Evolutionary conservation across 2,888 invertebrate genomes (phyloP).

Genomic region (Dicyrtomina minuta): DNA sequence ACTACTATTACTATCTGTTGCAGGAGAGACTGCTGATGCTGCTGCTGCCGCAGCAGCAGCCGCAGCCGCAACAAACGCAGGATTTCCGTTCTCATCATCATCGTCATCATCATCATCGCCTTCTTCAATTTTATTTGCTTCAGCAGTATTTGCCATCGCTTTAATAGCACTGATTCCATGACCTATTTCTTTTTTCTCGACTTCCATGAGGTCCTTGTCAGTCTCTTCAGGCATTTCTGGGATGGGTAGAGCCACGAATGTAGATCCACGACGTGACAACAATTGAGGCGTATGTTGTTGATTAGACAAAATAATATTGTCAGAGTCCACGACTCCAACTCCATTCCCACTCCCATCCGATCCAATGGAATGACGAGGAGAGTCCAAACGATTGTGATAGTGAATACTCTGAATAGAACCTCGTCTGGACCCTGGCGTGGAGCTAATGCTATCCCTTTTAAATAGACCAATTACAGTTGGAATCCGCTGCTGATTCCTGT

Average conservation of each 20-base stretch:
- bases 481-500: slow-evolving; percentile 71
- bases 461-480: slow-evolving; percentile 86
- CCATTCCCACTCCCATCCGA: slow-evolving; percentile 35
- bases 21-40: neutral
- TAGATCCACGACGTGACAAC: slow-evolving; percentile 47
- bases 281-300: slow-evolving; percentile 14
- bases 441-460: slow-evolving; percentile 77
- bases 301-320: slow-evolving; percentile 1
- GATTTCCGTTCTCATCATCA: slow-evolving; percentile 29
- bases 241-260: slow-evolving; percentile 41
- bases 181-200: slow-evolving; percentile 10
- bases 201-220: slow-evolving; percentile 41
- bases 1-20: neutral
- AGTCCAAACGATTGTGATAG: slow-evolving; percentile 42
- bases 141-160: slow-evolving; percentile 21
- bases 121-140: slow-evolving; percentile 25
- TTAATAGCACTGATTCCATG: slow-evolving; percentile 14
- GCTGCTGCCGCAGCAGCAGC: neutral
- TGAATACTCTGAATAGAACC: slow-evolving; percentile 50
- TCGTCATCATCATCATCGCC: slow-evolving; percentile 1
- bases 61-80: neutral
- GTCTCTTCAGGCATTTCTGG: slow-evolving; percentile 51
- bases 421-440: slow-evolving; percentile 62
- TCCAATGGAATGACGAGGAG: slow-evolving; percentile 52
- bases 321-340: slow-evolving; percentile 5